These are phyloP conservation scores for Morinoia aosen DNA, from an alignment of 2,888 invertebrate genomes.

Conservation along the genomic window DNA sequence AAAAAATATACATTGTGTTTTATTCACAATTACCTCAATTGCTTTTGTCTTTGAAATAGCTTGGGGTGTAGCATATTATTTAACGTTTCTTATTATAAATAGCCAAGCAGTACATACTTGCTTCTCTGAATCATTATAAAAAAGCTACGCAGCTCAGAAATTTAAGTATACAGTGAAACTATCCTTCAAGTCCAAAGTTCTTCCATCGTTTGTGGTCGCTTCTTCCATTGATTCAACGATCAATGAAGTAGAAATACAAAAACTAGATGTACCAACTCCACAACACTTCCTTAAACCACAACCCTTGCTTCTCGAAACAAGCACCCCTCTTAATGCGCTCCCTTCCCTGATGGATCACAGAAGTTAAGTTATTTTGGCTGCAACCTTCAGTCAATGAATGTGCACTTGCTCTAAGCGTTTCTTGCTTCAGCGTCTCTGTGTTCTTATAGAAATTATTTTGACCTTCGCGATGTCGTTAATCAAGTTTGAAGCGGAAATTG, in stretches of 20 bases:
- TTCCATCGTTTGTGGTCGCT: no score
- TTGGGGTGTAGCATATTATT: no score
- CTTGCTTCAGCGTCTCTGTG: not conserved
- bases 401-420: not conserved
- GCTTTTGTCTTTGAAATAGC: no score
- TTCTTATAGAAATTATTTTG: not conserved
- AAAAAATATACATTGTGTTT: not conserved
- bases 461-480: not conserved
- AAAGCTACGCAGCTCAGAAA: no score
- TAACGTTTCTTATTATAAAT: no score
- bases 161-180: no score
- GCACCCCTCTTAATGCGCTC: not conserved
- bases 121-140: no score
- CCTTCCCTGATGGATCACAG: not conserved
- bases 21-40: not conserved
- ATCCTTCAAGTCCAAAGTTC: no score
- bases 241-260: no score
- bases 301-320: not conserved
- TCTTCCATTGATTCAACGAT: no score
- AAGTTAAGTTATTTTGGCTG: not conserved
- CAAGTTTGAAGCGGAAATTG: not conserved
- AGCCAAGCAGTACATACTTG: no score
- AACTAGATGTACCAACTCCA: not conserved
- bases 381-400: not conserved
- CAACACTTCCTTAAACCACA: not conserved